Evolutionary conservation across 2,113 vertebrate species (phyloP), one percentile per base, ranked within the genome.

Genomic region (Salvelinus fontinalis): DNA sequence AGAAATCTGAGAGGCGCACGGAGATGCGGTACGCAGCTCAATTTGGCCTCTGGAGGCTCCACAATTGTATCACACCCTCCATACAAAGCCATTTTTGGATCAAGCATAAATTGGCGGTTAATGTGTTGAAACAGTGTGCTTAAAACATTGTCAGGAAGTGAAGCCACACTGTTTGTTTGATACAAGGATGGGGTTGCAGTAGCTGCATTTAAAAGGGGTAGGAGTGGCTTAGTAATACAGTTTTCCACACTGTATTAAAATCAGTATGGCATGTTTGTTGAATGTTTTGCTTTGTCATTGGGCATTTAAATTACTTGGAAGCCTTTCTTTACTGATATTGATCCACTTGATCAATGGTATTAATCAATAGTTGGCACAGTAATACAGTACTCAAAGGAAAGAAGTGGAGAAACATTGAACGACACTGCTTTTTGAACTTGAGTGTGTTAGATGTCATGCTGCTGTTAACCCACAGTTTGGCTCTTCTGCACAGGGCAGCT

Each of bases 211-310:
- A 86, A 88, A 90, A 89, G 79, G 87, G 75, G 78, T 86, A 88
- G 91, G 91, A 78, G 89, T 85, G 87, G 90, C 86, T 82, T 86
- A 54, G 12, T 44, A 59, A 79, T 73, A 59, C 82, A 74, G 74
- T 91, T 91, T 91, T 89, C 91, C 90, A 89, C 91, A 91, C 90
- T 92, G 90, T 91, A 81, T 90, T 90, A 90, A 11, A 44, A 39
- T 90, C 70, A 77, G 39, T n/a, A 70, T 24, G 20, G 39, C 39
- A 70, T 44, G 18, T 44, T 34, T 34, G 6, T 69, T 60, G 59
- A n/a, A 22, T 60, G 20, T 9, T 39, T 64, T 64, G 6, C 22
- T 5, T 64, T 8, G n/a, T 8, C 60, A 9, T 64, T 64, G 11
- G 20, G 60, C 26, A n/a, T 16, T 7, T 22, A 26, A 64, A 3